phyloP scores from a whole-genome alignment of 2,113 vertebrate species.

The Elaphurus davidianus region DNA sequence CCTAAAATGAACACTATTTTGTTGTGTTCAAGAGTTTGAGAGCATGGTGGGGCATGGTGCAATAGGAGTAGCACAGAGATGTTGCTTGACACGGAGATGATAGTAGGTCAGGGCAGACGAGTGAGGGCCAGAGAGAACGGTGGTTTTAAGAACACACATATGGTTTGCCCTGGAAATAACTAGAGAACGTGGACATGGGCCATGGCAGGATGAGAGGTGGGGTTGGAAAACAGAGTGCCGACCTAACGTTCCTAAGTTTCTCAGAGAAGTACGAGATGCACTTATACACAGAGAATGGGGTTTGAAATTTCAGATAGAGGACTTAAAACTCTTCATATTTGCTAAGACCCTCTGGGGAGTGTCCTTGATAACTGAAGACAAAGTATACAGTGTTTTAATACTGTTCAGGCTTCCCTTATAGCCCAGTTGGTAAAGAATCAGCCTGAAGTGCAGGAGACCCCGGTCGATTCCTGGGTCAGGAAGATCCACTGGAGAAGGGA shows the following conservation, averaged over 20 bases:
- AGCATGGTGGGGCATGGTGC: fast-evolving
- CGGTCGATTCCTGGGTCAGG: neutral
- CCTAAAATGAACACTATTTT: neutral
- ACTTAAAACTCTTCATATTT: neutral
- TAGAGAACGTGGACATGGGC: neutral
- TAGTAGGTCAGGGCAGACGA: neutral
- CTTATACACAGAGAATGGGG: fast-evolving
- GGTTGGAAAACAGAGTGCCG: fast-evolving
- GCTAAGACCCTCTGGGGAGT: neutral
- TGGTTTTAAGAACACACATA: neutral
- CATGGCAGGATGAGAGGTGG: neutral
- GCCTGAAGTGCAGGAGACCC: neutral
- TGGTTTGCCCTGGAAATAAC: neutral
- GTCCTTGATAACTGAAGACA: neutral
- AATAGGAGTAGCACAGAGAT: no score
- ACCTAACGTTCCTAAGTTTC: neutral
- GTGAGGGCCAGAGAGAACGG: neutral
- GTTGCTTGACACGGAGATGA: fast-evolving
- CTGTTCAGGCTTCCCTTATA: neutral
- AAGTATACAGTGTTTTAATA: neutral
- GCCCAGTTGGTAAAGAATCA: neutral
- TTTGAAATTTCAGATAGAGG: neutral
- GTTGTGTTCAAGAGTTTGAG: neutral
- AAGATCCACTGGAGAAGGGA: neutral
- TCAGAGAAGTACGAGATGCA: neutral